A percentile compares a stretch with the other conserved stretches of the same genome.
These are phyloP conservation scores for Musca domestica DNA, from an alignment of 1,140 invertebrate genomes.

Conservation along the genomic window DNA sequence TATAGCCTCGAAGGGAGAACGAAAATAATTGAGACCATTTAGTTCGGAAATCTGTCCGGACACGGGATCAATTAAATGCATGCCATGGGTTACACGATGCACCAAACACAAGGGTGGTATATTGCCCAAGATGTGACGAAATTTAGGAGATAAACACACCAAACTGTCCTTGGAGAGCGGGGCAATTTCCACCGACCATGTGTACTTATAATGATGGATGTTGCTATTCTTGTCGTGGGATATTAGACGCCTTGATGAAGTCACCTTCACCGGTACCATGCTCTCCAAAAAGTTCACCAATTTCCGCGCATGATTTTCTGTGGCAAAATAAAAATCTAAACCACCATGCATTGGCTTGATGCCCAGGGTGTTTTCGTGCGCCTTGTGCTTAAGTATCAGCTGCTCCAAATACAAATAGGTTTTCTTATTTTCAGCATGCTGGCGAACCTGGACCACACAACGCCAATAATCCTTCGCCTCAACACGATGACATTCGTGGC, in stretches of 20 bases:
- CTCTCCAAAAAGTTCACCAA: conserved; percentile 90
- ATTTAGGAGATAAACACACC: conserved; percentile 87
- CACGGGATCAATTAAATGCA: conserved; percentile 92
- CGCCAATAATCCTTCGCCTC: conserved; percentile 99
- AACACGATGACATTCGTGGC: conserved; percentile 92
- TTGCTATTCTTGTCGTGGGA: conserved; percentile 98
- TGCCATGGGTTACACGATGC: conserved; percentile 80
- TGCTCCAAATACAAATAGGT: conserved; percentile 99
- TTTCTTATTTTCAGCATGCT: conserved; percentile 91
- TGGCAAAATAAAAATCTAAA: conserved; percentile 92
- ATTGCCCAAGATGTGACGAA: conserved; percentile 85
- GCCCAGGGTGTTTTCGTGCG: conserved; percentile 86
- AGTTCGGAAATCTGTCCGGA: conserved; percentile 91
- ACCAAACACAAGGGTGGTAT: conserved; percentile 90
- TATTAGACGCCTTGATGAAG: conserved; percentile 91
- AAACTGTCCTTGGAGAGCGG: conserved; percentile 96
- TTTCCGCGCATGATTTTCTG: conserved; percentile 88
- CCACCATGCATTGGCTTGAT: conserved; percentile 95
- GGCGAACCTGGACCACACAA: conserved; percentile 82
- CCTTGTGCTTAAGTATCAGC: conserved; percentile 92
- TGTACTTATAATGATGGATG: conserved; percentile 95
- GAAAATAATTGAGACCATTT: conserved; percentile 77
- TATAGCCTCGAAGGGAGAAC: conserved; percentile 80
- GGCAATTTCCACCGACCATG: conserved; percentile 91
- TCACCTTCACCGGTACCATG: conserved; percentile 82